Conservation (phyloP, 1,140 invertebrate species). For the Apolygus lucorum region DNA sequence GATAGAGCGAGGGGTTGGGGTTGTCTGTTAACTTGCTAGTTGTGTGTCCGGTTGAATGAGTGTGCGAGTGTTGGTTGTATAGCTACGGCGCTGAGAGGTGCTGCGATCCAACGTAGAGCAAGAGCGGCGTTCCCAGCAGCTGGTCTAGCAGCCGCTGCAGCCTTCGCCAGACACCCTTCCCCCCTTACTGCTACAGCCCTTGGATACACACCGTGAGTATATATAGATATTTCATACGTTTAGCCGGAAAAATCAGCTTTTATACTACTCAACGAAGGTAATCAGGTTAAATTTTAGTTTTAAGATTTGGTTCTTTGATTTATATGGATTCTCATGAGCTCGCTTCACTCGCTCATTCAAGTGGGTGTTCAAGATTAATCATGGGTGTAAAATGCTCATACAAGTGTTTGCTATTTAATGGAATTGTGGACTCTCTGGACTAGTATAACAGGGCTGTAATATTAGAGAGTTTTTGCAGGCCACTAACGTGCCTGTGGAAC, state of each 20-base stretch:
- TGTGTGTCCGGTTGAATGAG: conserved; percentile 25
- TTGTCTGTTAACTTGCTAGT: conserved; percentile 26
- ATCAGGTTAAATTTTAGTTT: too few species aligned
- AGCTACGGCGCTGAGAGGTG: conserved; percentile 58
- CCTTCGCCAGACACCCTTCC: conserved; percentile 57
- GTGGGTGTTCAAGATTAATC: too few species aligned
- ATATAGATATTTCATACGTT: background rate
- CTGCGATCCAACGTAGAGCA: conserved; percentile 57
- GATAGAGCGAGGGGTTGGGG: too few species aligned
- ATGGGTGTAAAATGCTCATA: too few species aligned
- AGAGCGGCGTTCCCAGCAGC: conserved; percentile 56
- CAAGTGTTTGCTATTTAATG: too few species aligned
- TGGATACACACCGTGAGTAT: conserved; percentile 73
- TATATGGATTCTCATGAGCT: too few species aligned
- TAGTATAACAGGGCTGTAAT: too few species aligned
- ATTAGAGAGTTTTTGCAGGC: too few species aligned
- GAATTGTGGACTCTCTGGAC: too few species aligned
- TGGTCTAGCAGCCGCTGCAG: conserved; percentile 52
- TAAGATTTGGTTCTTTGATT: too few species aligned
- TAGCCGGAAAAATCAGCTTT: background rate
- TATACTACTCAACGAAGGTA: background rate
- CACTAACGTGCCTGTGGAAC: too few species aligned
- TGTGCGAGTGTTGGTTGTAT: conserved; percentile 28
- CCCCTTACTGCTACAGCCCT: conserved; percentile 58
- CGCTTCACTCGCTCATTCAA: too few species aligned